These are phyloP conservation scores for Nymphalis urticae DNA, from an alignment of 2,888 invertebrate genomes.

Conservation along the genomic window DNA sequence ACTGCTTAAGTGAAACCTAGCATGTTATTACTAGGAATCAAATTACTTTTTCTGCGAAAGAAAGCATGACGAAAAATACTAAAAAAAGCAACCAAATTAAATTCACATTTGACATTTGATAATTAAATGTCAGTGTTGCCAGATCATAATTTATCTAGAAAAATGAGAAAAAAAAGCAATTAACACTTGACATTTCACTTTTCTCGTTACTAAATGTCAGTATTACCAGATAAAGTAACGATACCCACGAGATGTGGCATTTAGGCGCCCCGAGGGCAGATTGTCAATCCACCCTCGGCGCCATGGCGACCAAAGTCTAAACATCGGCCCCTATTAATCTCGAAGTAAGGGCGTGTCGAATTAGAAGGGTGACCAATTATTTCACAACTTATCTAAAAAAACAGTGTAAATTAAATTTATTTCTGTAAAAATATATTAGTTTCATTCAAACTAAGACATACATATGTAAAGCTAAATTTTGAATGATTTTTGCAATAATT, in stretches of 20 bases:
- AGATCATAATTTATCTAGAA: conserved; percentile 7
- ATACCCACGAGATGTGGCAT: conserved; percentile 77
- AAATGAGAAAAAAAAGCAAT: conserved; percentile 43
- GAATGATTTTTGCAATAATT: no score
- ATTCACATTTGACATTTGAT: conserved; percentile 21
- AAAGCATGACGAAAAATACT: conserved; percentile 10
- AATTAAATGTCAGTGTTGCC: conserved; percentile 22
- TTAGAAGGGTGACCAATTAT: conserved; percentile 52
- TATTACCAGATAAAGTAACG: conserved; percentile 65
- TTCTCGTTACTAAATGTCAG: conserved; percentile 53
- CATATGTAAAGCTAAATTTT: no score
- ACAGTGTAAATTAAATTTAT: no score
- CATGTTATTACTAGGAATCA: conserved; percentile 17
- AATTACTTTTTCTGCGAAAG: conserved; percentile 16
- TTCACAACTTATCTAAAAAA: conserved; percentile 13
- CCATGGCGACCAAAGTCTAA: conserved; percentile 73
- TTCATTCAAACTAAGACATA: no score
- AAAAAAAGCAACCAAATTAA: neutral
- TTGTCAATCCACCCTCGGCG: conserved; percentile 65
- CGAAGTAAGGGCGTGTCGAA: conserved; percentile 70
- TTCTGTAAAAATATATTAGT: no score
- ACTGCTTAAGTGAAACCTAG: conserved; percentile 7
- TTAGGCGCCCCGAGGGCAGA: conserved; percentile 60
- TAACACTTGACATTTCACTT: conserved; percentile 53
- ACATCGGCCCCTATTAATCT: conserved; percentile 77